Conservation (phyloP, 2,888 invertebrate species). For the Onthophagus sagittarius region DNA sequence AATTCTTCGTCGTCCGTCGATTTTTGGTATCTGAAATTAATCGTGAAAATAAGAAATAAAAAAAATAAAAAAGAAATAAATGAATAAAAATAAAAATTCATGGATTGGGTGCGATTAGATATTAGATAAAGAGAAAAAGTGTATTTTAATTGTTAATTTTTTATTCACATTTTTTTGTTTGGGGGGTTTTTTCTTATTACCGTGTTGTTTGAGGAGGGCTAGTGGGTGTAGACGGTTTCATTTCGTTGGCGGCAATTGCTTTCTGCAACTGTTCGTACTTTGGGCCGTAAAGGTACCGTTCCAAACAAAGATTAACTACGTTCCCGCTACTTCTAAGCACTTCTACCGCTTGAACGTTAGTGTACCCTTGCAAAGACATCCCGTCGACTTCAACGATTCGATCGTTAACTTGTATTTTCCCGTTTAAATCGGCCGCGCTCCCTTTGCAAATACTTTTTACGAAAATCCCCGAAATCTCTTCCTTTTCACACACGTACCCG, state of each 20-base stretch:
- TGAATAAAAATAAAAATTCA: not conserved
- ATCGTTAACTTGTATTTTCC: slow-evolving; percentile 93
- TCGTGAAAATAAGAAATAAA: slow-evolving; percentile 31
- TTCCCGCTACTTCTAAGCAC: slow-evolving; percentile 91
- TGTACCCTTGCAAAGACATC: slow-evolving; percentile 88
- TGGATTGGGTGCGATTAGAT: not conserved
- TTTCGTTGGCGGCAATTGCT: slow-evolving; percentile 79
- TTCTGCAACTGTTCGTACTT: slow-evolving; percentile 85
- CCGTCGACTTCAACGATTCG: slow-evolving; percentile 98
- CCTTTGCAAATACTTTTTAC: slow-evolving; percentile 96
- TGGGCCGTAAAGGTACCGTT: slow-evolving; percentile 85
- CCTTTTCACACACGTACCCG: slow-evolving; percentile 95
- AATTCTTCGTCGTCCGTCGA: slow-evolving; percentile 41
- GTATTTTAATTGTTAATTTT: not conserved
- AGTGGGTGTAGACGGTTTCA: slow-evolving; percentile 56
- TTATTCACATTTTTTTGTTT: slow-evolving; percentile 1
- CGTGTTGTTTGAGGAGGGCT: slow-evolving; percentile 56
- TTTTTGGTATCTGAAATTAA: slow-evolving; percentile 48
- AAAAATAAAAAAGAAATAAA: not conserved
- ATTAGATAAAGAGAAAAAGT: not conserved
- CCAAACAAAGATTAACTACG: slow-evolving; percentile 82
- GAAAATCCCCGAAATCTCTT: slow-evolving; percentile 97
- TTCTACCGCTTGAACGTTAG: slow-evolving; percentile 96
- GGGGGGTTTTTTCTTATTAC: slow-evolving; percentile 44
- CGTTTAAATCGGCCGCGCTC: slow-evolving; percentile 92